phyloP scores from a whole-genome alignment of 2,797 vertebrate species.

The Dendrocincla tyrannina region DNA sequence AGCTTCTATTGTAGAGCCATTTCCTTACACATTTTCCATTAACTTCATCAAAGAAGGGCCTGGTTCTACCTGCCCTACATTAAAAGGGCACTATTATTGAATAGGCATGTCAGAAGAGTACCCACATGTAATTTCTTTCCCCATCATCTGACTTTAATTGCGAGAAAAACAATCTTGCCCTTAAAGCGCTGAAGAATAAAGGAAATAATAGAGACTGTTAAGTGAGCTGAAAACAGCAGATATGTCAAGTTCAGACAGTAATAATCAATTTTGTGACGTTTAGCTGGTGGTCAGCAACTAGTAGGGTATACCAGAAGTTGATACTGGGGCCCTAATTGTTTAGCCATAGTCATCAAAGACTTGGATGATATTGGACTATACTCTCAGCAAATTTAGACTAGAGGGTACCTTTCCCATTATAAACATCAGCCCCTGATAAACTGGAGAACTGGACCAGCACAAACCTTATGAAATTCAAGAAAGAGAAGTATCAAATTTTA shows the following conservation, averaged over 20 bases:
- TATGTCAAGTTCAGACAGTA: neutral
- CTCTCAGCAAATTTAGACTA: neutral
- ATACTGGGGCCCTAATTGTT: neutral
- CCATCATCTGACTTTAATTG: neutral
- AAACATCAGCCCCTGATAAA: neutral
- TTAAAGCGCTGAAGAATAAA: neutral
- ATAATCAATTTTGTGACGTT: neutral
- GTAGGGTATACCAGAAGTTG: neutral
- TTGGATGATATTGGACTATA: neutral
- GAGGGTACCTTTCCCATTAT: neutral
- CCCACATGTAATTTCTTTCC: neutral
- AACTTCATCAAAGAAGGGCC: neutral
- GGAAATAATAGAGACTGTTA: neutral
- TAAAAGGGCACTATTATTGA: neutral
- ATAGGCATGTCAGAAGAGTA: neutral
- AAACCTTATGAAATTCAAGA: neutral
- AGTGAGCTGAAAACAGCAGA: neutral
- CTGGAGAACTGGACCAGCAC: neutral
- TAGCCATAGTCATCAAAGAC: neutral
- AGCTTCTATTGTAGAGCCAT: neutral
- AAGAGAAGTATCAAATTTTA: neutral
- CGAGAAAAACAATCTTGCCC: neutral
- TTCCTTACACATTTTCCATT: constrained; percentile 46
- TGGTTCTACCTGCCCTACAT: neutral
- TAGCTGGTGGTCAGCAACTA: neutral